Evolutionary conservation across 1,140 invertebrate species (phyloP).

Genomic region (Lasioglossum baleicum): DNA sequence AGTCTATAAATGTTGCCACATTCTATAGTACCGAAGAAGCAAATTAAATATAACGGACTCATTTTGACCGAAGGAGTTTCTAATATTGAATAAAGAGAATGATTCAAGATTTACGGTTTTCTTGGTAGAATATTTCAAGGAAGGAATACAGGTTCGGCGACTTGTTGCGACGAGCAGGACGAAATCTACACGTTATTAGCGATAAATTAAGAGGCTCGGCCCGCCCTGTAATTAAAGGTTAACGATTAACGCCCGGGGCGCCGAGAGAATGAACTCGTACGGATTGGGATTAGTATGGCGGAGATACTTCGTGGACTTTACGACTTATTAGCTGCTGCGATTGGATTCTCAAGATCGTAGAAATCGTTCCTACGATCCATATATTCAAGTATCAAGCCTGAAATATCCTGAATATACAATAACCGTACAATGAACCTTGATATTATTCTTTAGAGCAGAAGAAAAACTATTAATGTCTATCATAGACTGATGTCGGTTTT

Average conservation of each 20-base stretch:
- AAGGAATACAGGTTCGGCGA: conserved; percentile 16
- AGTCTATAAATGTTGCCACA: too few relatives aligned
- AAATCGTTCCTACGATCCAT: neutral
- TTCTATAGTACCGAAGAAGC: too few relatives aligned
- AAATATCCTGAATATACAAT: too few relatives aligned
- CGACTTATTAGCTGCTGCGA: conserved; percentile 44
- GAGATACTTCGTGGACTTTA: conserved; percentile 19
- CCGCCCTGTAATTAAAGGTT: conserved; percentile 66
- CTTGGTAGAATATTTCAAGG: too few relatives aligned
- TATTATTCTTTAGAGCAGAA: neutral
- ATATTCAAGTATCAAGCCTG: neutral
- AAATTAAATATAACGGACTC: too few relatives aligned
- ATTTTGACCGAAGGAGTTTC: too few relatives aligned
- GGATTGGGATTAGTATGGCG: conserved; percentile 45
- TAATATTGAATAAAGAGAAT: too few relatives aligned
- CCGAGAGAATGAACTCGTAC: conserved; percentile 61
- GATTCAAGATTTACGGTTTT: too few relatives aligned
- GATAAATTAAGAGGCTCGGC: conserved; percentile 60
- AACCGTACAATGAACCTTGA: too few relatives aligned
- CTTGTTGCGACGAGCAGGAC: conserved; percentile 25
- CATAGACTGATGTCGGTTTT: too few relatives aligned
- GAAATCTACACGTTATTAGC: conserved; percentile 56
- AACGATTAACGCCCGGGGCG: conserved; percentile 57
- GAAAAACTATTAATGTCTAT: neutral
- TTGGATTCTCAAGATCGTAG: conserved; percentile 7